Percentiles rank a stretch among this genome's conserved stretches.
Conservation (phyloP, 2,888 invertebrate species). For the Ecdyonurus torrentis region DNA sequence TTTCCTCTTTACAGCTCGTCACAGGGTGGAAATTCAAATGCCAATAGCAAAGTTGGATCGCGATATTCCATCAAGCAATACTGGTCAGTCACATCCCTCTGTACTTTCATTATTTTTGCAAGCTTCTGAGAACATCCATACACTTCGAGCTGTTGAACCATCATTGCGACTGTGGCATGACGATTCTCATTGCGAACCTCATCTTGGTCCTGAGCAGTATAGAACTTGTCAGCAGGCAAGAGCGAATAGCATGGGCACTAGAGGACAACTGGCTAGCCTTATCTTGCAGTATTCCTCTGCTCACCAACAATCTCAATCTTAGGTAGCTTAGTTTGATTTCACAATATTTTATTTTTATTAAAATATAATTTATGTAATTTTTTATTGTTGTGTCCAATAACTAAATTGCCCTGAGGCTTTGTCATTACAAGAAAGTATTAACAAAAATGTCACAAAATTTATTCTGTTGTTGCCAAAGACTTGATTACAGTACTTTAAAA, state of each 20-base stretch:
- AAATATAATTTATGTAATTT: no score
- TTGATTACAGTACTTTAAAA: no score
- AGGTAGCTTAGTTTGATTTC: no score
- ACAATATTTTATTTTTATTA: no score
- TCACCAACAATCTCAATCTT: not conserved
- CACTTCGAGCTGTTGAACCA: slow-evolving; percentile 66
- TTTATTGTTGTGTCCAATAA: no score
- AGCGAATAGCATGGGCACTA: slow-evolving; percentile 12
- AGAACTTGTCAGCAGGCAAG: slow-evolving; percentile 9
- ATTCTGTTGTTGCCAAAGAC: no score
- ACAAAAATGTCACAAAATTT: no score
- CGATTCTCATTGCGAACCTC: slow-evolving; percentile 18
- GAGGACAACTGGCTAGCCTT: slow-evolving; percentile 15
- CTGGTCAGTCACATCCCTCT: not conserved
- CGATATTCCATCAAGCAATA: slow-evolving; percentile 31
- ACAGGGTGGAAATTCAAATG: slow-evolving; percentile 34
- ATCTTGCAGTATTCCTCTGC: slow-evolving; percentile 12
- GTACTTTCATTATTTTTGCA: slow-evolving; percentile 40
- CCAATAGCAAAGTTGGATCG: slow-evolving; percentile 45
- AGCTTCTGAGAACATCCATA: slow-evolving; percentile 41
- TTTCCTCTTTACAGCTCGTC: slow-evolving; percentile 37
- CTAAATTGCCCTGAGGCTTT: no score
- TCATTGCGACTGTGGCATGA: slow-evolving; percentile 40
- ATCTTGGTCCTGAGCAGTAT: slow-evolving; percentile 5
- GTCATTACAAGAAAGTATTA: no score